A percentile compares a stretch with the other conserved stretches of the same genome.
Evolutionary conservation across 2,113 vertebrate species (phyloP).

Genomic region (Bubo scandiacus): DNA sequence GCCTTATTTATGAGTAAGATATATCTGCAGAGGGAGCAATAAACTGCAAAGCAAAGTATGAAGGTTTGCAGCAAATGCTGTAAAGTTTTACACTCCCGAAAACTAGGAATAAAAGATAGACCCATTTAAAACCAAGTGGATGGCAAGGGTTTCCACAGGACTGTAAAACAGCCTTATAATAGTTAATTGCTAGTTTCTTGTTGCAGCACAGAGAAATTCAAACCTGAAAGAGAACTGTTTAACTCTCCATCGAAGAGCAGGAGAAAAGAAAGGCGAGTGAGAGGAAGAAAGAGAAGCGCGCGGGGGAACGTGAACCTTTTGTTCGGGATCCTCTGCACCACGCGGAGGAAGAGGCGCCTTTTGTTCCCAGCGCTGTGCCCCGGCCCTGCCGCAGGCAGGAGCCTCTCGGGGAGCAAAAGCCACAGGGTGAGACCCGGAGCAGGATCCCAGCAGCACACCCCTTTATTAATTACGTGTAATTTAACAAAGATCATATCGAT

Average conservation of each 20-base stretch:
- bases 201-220: background rate
- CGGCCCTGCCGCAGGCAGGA: background rate
- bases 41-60: constrained; percentile 68
- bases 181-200: constrained; percentile 63
- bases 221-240: background rate
- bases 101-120: constrained; percentile 72
- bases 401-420: background rate
- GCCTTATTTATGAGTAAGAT: constrained; percentile 66
- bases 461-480: accelerated
- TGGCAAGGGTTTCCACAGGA: constrained; percentile 52
- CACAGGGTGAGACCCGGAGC: accelerated
- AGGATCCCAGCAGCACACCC: accelerated
- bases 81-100: constrained; percentile 79
- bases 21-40: constrained; percentile 71
- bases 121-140: constrained; percentile 64
- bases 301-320: background rate
- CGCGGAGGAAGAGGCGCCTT: background rate
- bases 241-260: background rate
- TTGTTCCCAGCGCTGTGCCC: background rate
- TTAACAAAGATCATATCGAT: accelerated
- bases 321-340: background rate
- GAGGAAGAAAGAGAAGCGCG: background rate
- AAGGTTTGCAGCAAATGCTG: constrained; percentile 64
- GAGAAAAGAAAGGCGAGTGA: background rate
- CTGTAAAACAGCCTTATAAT: constrained; percentile 58